Base-by-base conservation (phyloP, 2,888 invertebrate genomes). In the Trissolcus japonicus region DNA sequence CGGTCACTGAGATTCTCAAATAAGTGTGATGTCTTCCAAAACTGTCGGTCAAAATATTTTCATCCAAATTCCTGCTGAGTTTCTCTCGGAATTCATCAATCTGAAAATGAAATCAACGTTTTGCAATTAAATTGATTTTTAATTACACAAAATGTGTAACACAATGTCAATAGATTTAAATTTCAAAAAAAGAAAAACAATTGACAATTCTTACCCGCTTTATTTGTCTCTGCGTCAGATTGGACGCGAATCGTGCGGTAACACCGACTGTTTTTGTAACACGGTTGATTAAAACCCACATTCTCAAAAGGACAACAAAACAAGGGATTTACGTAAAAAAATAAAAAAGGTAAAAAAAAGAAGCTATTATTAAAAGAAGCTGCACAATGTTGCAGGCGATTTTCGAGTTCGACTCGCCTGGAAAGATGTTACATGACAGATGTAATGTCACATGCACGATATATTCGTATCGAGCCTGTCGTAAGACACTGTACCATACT, bases 1-100 rank as follows among this genome's bases (percentile, higher is more conserved):
- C 99, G 0, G 98, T 98, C 61, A 99, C 91, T 0, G 99, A 99
- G 84, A 99, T 98, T 80, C 99, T 92, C 62, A 99, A 91, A 88
- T 99, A 99, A 76, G 94, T 94, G 88, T 99, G 99, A 79, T 93
- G 91, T 75, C 99, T 92, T 9, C 96, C 96, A 90, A 95, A 96
- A 50, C 93, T 92, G 89, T 99, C 99, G 2, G 92, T 92, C 46
- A 98, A 85, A 55, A 86, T 83, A 4, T 78, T 81, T 54, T 73
- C 56, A 11, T 81, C 56, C 11, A 60, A 35, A 14, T 79, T 67
- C 2, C 75, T 35, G 9, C 35, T 80, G 13, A 87, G 73, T 67
- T 81, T 82, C 51, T 85, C 77, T 71, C 82, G 82, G 40, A 87
- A 82, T 53, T 80, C 76, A 78, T 82, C 71, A 76, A 85, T 86